Evolutionary conservation across 2,113 vertebrate genomes (phyloP), one percentile per base, ranked within the genome.

Genomic region (Campylomormyrus tamandua): DNA sequence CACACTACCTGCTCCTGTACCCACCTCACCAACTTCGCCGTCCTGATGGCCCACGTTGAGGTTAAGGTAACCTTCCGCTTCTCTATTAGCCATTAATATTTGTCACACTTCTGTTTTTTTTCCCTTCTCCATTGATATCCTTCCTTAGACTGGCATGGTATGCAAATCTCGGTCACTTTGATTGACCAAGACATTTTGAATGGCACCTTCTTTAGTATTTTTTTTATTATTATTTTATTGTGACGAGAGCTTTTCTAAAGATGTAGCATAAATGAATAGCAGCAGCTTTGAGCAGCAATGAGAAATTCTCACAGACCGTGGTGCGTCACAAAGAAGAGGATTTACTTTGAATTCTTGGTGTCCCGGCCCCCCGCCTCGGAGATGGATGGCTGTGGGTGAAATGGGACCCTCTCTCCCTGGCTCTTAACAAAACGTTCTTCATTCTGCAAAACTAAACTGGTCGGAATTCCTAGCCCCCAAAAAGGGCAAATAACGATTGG

Each of bases 1-100:
- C 98, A 99, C 93, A 99, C 98, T 83, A 98, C 96, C 0, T 99
- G 98, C 92, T 99, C 98, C 93, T 99, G 98, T 94, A 99, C 98
- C 90, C 98, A 99, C 93, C 96, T 99, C 45, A 99, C 98, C 93
- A 99, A 98, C 93, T 99, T 99, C 90, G 98, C 98, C 0, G 98
- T 99, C 53, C 95, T 99, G 89, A 99, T 99, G 98, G 98, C 98
- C 62, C 98, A 99, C 3, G 97, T 98, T 93, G 98, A 99, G 93
- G 96, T 99, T 88, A 98, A 99, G 98, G 98, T 98, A 96, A 93
- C 3, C 77, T 35, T 27, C 24, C 42, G 7, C 19, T 31, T 86
- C 77, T 49, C 10, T 31, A n/a, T 50, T 39, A 24, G 27, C 17
- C 24, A 24, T 39, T 87, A 10, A 31, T 9, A 56, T 53, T 87